Conservation (phyloP, 2,797 vertebrate species). For the Myotis pilosus region DNA sequence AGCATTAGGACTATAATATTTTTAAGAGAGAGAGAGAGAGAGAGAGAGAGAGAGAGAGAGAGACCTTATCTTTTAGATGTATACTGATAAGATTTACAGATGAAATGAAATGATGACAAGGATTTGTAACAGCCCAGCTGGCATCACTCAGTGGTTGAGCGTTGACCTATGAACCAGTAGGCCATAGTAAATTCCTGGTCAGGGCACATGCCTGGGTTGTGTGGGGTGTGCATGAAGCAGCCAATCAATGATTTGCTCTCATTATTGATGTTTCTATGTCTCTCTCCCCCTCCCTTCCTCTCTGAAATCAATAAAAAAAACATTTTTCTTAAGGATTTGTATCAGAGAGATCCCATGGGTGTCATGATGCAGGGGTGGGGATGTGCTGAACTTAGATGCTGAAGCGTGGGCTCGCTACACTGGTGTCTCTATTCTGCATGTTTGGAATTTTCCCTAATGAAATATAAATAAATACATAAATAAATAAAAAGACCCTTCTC, state of each 20-base stretch:
- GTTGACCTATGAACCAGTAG: too few species aligned
- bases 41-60: not conserved
- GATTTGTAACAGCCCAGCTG: not conserved
- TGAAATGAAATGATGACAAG: fast-evolving
- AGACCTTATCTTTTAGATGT: not conserved
- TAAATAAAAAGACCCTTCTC: not conserved
- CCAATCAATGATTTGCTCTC: too few species aligned
- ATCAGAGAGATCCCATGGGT: not conserved
- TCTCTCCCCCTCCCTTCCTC: too few species aligned
- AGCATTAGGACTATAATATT: not conserved
- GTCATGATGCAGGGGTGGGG: not conserved
- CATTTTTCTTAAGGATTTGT: not conserved
- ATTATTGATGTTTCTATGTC: too few species aligned
- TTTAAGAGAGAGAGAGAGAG: not conserved
- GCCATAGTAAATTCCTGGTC: too few species aligned
- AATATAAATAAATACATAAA: not conserved
- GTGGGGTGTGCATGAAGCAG: too few species aligned
- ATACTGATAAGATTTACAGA: not conserved
- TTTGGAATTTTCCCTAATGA: not conserved
- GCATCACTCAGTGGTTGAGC: too few species aligned
- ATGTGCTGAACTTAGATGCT: not conserved
- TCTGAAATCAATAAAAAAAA: too few species aligned
- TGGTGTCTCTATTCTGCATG: not conserved
- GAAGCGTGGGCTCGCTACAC: fast-evolving
- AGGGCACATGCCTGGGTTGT: too few species aligned